These are phyloP conservation scores for Cantharis lateralis DNA, from an alignment of 2,888 invertebrate species.

Conservation along the genomic window DNA sequence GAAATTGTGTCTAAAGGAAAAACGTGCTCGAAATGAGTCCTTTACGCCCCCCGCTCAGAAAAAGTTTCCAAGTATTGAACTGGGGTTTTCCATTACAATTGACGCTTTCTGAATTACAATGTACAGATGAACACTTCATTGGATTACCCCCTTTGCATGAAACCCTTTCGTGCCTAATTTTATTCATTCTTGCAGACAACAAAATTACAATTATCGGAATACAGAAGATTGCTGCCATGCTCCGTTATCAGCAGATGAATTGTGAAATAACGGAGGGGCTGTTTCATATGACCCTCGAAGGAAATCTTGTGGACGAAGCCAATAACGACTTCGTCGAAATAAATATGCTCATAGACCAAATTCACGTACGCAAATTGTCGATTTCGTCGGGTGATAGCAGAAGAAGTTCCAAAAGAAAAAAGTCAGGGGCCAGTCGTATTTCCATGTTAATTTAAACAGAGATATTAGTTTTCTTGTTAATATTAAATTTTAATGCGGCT, in stretches of 20 bases:
- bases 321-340: slow-evolving; percentile 18
- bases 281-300: slow-evolving; percentile 37
- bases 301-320: slow-evolving; percentile 19
- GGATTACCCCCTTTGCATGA: background rate
- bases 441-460: background rate
- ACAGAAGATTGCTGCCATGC: slow-evolving; percentile 36
- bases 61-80: too few species aligned
- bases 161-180: background rate
- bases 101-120: too few species aligned
- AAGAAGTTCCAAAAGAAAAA: slow-evolving; percentile 3
- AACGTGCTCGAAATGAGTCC: too few species aligned
- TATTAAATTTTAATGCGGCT: background rate
- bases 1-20: too few species aligned
- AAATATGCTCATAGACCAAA: slow-evolving; percentile 8
- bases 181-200: slow-evolving; percentile 39
- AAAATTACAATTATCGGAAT: slow-evolving; percentile 37
- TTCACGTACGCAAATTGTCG: background rate
- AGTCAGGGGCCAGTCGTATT: background rate
- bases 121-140: too few species aligned
- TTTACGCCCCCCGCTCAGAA: too few species aligned
- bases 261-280: slow-evolving; percentile 19
- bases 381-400: background rate
- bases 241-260: slow-evolving; percentile 39
- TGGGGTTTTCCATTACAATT: too few species aligned
- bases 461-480: background rate